These are phyloP conservation scores for Prunella strophiata DNA, from an alignment of 2,797 vertebrate species.

Conservation along the genomic window DNA sequence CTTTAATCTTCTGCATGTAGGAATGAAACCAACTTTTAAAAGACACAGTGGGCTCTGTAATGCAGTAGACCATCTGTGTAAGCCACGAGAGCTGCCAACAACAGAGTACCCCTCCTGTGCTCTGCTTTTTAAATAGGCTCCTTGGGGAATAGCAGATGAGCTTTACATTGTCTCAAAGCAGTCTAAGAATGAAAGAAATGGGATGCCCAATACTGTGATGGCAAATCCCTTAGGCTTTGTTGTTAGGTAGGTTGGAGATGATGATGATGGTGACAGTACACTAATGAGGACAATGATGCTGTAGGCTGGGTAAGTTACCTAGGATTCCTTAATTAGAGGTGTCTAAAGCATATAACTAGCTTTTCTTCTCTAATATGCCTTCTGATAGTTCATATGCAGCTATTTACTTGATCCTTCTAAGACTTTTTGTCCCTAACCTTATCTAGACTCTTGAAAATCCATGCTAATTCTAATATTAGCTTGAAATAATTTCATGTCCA, in stretches of 20 bases:
- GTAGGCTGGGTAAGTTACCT: not conserved
- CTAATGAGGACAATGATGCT: conserved; percentile 14
- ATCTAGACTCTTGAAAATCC: not conserved
- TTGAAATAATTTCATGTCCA: not conserved
- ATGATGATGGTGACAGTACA: conserved; percentile 24
- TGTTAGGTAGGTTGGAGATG: not conserved
- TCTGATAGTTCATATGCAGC: not conserved
- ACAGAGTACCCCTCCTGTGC: not conserved
- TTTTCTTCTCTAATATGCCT: not conserved
- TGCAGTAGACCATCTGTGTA: conserved; percentile 47
- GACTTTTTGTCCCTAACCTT: not conserved
- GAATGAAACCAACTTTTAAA: conserved; percentile 44
- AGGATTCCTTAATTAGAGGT: not conserved
- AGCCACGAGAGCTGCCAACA: conserved; percentile 47
- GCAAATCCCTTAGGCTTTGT: conserved; percentile 36
- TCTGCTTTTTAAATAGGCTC: conserved; percentile 44
- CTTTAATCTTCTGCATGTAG: conserved; percentile 51
- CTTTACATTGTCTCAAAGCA: conserved; percentile 25
- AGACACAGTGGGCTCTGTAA: conserved; percentile 6
- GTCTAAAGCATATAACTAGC: not conserved
- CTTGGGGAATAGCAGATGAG: conserved; percentile 34
- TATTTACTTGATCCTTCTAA: not conserved
- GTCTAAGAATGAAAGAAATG: conserved; percentile 31
- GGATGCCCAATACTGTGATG: not conserved
- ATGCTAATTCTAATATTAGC: not conserved